These are phyloP conservation scores for Bibio marci DNA, from an alignment of 2,888 invertebrate genomes.

Conservation along the genomic window DNA sequence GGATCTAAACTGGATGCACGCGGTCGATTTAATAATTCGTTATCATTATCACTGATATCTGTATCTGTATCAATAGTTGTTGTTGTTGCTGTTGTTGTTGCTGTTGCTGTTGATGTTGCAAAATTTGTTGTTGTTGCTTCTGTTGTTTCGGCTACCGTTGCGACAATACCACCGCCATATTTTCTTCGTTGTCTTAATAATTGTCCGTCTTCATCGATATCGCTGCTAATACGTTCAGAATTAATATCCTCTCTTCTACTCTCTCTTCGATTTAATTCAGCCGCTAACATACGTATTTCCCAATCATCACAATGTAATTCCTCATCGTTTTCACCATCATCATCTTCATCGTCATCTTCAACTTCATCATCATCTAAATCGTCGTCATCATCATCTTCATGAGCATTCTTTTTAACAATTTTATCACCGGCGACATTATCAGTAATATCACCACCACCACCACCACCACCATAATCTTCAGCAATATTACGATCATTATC, in stretches of 20 bases:
- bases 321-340: slow-evolving; percentile 13
- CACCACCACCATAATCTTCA: too few relatives aligned
- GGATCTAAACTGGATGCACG: slow-evolving; percentile 27
- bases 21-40: slow-evolving; percentile 17
- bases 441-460: slow-evolving; percentile 4
- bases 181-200: slow-evolving; percentile 19
- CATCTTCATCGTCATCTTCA: slow-evolving; percentile 9
- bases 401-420: too few relatives aligned
- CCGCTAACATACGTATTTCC: slow-evolving; percentile 64
- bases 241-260: slow-evolving; percentile 21
- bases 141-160: too few relatives aligned
- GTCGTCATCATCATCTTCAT: slow-evolving; percentile 13
- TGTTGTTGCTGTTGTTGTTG: too few relatives aligned
- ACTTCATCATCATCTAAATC: slow-evolving; percentile 4
- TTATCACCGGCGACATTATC: slow-evolving; percentile 12
- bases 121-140: too few relatives aligned
- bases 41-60: slow-evolving; percentile 24
- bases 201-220: slow-evolving; percentile 6
- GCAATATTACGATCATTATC: too few relatives aligned
- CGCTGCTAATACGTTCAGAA: slow-evolving; percentile 16
- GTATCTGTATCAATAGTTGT: slow-evolving; percentile 18
- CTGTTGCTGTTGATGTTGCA: too few relatives aligned
- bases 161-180: slow-evolving; percentile 14
- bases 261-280: slow-evolving; percentile 47
- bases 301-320: slow-evolving; percentile 38